These are phyloP conservation scores for Ascaphus truei DNA, from an alignment of 2,113 vertebrate species.

Conservation along the genomic window DNA sequence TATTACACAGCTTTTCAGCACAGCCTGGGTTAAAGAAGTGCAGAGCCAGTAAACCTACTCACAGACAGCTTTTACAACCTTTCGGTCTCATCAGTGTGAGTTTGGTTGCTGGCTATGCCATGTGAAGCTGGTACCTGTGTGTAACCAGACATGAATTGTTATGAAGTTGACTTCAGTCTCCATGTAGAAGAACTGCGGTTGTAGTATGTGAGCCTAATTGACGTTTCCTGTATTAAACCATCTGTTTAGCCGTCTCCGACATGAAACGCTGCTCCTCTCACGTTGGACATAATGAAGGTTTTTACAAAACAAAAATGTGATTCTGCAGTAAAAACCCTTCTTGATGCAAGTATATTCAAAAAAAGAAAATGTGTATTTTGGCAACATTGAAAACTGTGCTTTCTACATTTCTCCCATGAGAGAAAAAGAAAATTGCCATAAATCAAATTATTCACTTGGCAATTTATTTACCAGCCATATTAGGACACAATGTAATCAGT, in stretches of 20 bases:
- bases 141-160: no score
- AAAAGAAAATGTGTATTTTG: constrained; percentile 7
- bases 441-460: neutral
- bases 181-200: neutral
- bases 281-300: neutral
- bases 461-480: neutral
- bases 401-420: constrained; percentile 17
- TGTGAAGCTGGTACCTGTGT: no score
- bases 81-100: no score
- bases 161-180: neutral
- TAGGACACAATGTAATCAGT: no score
- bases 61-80: no score
- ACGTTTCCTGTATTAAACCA: neutral
- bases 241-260: neutral
- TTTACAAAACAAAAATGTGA: constrained; percentile 2
- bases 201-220: neutral
- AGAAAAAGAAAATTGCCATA: constrained; percentile 3
- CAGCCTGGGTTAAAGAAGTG: no score
- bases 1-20: no score
- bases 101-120: no score
- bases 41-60: no score
- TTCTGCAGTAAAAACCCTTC: no score
- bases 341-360: neutral
- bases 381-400: constrained; percentile 1
- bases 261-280: neutral